Evolutionary conservation across 2,888 invertebrate genomes (phyloP).

Genomic region (Acanthosepion pharaonis): DNA sequence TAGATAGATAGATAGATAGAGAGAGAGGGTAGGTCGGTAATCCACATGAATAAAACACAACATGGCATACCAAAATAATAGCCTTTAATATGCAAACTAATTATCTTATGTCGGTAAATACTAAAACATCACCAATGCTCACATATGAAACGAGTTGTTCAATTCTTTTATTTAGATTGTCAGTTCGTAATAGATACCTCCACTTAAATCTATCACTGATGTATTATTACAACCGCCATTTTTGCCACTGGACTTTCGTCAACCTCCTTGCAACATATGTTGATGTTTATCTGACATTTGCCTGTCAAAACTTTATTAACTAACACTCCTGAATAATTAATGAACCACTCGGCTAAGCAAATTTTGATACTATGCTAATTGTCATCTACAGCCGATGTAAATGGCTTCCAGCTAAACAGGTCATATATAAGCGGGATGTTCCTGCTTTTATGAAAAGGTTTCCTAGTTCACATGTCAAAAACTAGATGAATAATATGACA

Average conservation of each 20-base stretch:
- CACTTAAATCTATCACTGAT: neutral
- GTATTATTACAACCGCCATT: neutral
- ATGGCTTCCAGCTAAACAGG: neutral
- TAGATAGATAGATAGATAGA: too few relatives aligned
- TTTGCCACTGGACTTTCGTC: neutral
- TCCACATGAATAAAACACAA: too few relatives aligned
- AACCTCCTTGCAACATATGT: neutral
- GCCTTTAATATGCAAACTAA: too few relatives aligned
- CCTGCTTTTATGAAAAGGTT: neutral
- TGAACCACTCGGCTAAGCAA: neutral
- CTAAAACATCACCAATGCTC: too few relatives aligned
- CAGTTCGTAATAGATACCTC: neutral
- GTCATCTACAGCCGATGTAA: neutral
- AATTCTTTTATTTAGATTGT: neutral
- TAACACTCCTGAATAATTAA: neutral
- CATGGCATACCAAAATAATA: too few relatives aligned
- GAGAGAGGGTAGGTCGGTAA: too few relatives aligned
- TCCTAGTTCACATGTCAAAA: neutral
- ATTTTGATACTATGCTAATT: neutral
- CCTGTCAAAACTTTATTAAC: slow-evolving; percentile 16
- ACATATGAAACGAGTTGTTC: neutral
- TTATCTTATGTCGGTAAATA: too few relatives aligned
- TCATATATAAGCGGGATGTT: neutral
- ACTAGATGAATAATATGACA: neutral
- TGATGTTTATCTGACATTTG: neutral